Base-by-base conservation (phyloP, 2,797 vertebrate species). In the Labeo calbasu region DNA sequence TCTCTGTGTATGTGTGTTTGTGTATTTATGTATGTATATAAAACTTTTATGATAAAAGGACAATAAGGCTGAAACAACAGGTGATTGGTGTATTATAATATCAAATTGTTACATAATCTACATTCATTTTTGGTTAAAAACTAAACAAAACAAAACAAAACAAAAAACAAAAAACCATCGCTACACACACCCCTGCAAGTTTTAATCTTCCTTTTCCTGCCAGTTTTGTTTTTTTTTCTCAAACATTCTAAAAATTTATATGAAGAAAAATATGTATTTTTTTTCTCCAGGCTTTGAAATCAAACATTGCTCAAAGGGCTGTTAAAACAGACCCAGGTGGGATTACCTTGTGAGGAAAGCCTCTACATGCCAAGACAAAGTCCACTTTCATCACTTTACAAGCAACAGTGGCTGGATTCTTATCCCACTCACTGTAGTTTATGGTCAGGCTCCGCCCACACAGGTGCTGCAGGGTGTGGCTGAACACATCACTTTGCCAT, bases 331-430 rank as follows among this genome's bases (percentile, higher is more conserved):
- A 57, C 23, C 32, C 46, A 86, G 50, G 15, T 77, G 70, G 40
- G 43, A 55, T 17, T 83, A 48, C 28, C 46, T 65, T 55, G 28
- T 46, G 55, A 69, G 71, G 43, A 75, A 80, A 69, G 36, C 19
- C 32, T 69, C 76, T 69, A 21, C 19, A 48, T 48, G 32, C 46
- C 65, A 71, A 83, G 57, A 79, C 80, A 90, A 90, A 85, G 84
- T 87, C 81, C 78, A 59, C 76, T 79, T 83, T 81, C 75, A 71
- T 79, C 69, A 83, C 82, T 89, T 89, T 88, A 77, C 82, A 83
- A 88, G 40, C 51, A 69, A 61, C 77, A 81, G 50, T 51, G 78
- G n/a, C 17, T 84, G 76, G 87, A 40, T 85, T 77, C 79, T 84
- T 48, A n/a, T 77, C 79, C 15, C 55, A n/a, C 1, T 19, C 21